Evolutionary conservation across 2,113 vertebrate genomes (phyloP).

Genomic region (Apus apus): DNA sequence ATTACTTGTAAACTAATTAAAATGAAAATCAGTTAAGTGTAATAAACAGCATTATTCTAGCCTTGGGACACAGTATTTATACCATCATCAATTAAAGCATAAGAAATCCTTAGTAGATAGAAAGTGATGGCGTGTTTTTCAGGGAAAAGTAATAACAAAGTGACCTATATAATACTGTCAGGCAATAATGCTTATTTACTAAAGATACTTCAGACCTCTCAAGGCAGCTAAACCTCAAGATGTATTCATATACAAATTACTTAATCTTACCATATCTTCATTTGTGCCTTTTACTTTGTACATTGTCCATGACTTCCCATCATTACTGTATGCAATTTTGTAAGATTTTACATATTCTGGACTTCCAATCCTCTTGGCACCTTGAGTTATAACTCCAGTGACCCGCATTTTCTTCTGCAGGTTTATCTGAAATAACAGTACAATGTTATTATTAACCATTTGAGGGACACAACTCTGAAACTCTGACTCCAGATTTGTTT

Average conservation of each 20-base stretch:
- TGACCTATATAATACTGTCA: neutral
- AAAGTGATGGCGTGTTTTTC: neutral
- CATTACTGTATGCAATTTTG: constrained; percentile 96
- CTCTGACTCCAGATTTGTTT: neutral
- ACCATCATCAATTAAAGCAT: constrained; percentile 18
- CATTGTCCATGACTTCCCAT: constrained; percentile 93
- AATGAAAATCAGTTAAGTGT: constrained; percentile 60
- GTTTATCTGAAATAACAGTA: constrained; percentile 87
- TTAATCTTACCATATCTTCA: constrained; percentile 90
- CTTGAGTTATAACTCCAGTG: constrained; percentile 97
- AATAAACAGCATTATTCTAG: constrained; percentile 60
- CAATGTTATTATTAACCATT: neutral
- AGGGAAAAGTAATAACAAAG: neutral
- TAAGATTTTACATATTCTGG: constrained; percentile 98
- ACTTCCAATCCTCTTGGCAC: constrained; percentile 97
- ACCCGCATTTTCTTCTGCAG: constrained; percentile 97
- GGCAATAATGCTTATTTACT: neutral
- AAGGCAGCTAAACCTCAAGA: neutral
- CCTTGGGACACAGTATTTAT: constrained; percentile 36
- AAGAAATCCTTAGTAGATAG: neutral
- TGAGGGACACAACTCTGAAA: neutral
- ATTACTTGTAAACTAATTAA: constrained; percentile 64
- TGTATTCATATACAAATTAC: neutral
- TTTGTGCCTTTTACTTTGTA: constrained; percentile 94
- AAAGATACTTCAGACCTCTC: neutral